Percentiles rank a stretch among this genome's conserved stretches.
These are phyloP conservation scores for Thalpophila matura DNA, from an alignment of 2,888 invertebrate species.

Conservation along the genomic window DNA sequence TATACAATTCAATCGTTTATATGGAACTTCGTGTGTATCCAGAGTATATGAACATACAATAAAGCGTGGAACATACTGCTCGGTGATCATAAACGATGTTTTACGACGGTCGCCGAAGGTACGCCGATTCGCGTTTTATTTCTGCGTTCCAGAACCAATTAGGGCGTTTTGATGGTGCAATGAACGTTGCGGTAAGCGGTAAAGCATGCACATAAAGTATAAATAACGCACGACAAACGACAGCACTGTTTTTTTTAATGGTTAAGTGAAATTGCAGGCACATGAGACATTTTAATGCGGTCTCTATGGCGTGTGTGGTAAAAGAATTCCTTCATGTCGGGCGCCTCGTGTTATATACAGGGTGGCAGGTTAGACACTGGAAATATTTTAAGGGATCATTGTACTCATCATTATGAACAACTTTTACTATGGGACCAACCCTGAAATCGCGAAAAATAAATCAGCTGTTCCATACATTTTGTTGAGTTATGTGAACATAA, in stretches of 20 bases:
- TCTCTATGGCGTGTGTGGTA: no score
- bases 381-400: no score
- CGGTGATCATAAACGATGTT: conserved; percentile 48
- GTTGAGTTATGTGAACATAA: no score
- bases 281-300: not conserved
- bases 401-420: no score
- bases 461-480: no score
- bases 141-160: conserved; percentile 56
- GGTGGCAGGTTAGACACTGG: no score
- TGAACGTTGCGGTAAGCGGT: conserved; percentile 42
- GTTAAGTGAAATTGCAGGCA: not conserved
- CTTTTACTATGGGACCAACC: no score
- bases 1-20: conserved; percentile 8
- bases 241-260: conserved; percentile 18
- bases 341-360: not conserved
- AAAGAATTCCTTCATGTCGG: no score
- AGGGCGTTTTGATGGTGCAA: conserved; percentile 55
- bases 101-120: conserved; percentile 47
- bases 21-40: conserved; percentile 6
- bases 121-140: conserved; percentile 51
- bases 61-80: conserved; percentile 36
- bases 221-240: conserved; percentile 11
- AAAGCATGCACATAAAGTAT: conserved; percentile 21
- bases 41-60: conserved; percentile 27
- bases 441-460: no score